These are phyloP conservation scores for Rhipidura dahli DNA, from an alignment of 2,113 vertebrate species.

Conservation along the genomic window DNA sequence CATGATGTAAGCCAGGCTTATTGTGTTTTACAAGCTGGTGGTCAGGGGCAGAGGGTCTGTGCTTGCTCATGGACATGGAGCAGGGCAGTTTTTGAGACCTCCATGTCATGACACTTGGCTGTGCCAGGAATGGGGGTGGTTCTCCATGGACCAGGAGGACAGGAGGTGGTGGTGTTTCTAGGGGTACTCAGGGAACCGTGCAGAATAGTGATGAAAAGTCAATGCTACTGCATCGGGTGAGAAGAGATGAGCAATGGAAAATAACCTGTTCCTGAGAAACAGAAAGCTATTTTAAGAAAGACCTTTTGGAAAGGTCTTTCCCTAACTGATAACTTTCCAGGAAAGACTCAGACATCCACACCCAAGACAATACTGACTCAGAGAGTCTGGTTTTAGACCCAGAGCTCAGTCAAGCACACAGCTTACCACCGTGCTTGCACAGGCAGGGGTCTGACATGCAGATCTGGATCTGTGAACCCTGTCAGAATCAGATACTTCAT, in stretches of 20 bases:
- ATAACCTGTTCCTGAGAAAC: background rate
- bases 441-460: background rate
- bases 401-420: background rate
- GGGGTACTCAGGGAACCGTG: too few relatives aligned
- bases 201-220: background rate
- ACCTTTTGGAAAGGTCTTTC: background rate
- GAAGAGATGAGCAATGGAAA: background rate
- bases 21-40: background rate
- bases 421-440: rapidly evolving
- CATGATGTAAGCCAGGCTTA: background rate
- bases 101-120: rapidly evolving
- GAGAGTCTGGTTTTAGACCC: background rate
- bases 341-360: background rate
- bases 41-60: background rate
- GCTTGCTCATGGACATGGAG: background rate
- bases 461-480: background rate
- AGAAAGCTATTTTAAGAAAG: background rate
- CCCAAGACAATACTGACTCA: background rate
- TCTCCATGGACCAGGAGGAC: background rate
- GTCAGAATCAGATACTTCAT: background rate
- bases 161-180: background rate
- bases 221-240: background rate
- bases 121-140: background rate
- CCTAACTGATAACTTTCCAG: background rate
- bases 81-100: background rate